phyloP scores from a whole-genome alignment of 1,140 invertebrate species.

The Liolophura sinensis region DNA sequence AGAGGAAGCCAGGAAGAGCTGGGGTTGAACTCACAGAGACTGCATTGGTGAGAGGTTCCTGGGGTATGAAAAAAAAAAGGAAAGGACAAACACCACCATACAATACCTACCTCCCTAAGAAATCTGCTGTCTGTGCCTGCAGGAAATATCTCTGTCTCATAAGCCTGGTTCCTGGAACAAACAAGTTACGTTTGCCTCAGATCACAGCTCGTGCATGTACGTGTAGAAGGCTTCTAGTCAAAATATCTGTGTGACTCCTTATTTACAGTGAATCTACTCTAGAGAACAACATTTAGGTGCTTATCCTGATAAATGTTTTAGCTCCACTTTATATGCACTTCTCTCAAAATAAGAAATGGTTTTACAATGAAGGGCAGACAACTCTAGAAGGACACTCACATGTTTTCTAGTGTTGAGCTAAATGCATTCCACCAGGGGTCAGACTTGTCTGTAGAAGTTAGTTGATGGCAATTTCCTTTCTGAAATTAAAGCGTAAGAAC shows the following conservation, averaged over 20 bases:
- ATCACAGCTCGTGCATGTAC: too few species aligned
- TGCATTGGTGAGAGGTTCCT: too few species aligned
- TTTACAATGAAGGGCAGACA: background rate
- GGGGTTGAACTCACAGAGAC: too few species aligned
- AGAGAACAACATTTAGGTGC: background rate
- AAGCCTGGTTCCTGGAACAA: slow-evolving; percentile 64
- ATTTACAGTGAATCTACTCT: slow-evolving; percentile 2
- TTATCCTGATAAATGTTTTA: background rate
- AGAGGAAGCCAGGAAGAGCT: too few species aligned
- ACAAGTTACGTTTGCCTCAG: background rate
- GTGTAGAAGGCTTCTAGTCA: background rate
- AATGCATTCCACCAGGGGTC: slow-evolving; percentile 85
- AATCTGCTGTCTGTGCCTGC: slow-evolving; percentile 77
- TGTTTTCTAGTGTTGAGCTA: slow-evolving; percentile 63
- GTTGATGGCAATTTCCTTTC: slow-evolving; percentile 28
- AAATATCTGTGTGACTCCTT: background rate
- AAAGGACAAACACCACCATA: too few species aligned
- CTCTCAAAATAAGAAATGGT: background rate
- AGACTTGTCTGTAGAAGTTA: slow-evolving; percentile 70
- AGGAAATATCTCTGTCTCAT: slow-evolving; percentile 74
- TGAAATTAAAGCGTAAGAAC: slow-evolving; percentile 25
- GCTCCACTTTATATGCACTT: too few species aligned
- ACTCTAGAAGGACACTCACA: slow-evolving; percentile 59
- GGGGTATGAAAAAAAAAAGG: too few species aligned
- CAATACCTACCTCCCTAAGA: slow-evolving; percentile 66